Evolutionary conservation across 1,140 invertebrate species (phyloP).

Genomic region (Zaprionus africanus): DNA sequence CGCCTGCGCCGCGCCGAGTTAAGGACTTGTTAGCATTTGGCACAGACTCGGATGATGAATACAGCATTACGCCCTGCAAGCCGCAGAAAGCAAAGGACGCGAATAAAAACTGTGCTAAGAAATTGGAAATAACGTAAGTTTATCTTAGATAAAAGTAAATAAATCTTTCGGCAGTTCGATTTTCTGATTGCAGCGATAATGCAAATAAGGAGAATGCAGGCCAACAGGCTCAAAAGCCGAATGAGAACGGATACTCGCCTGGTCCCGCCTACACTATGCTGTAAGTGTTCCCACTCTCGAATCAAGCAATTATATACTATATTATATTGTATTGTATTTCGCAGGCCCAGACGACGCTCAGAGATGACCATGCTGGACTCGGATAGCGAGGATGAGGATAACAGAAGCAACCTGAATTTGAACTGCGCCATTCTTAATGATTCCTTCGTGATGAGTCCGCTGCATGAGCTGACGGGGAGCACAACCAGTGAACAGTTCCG

Average conservation of each 20-base stretch:
- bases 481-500: slow-evolving; percentile 19
- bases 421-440: slow-evolving; percentile 83
- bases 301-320: too few relatives aligned
- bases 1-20: slow-evolving; percentile 70
- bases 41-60: slow-evolving; percentile 76
- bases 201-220: slow-evolving; percentile 48
- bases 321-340: slow-evolving; percentile 3
- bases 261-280: slow-evolving; percentile 3
- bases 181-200: slow-evolving; percentile 1
- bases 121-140: slow-evolving; percentile 20
- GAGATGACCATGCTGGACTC: slow-evolving; percentile 73
- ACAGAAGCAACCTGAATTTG: slow-evolving; percentile 62
- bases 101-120: neutral
- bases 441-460: slow-evolving; percentile 77
- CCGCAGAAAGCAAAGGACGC: slow-evolving; percentile 31
- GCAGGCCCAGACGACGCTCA: slow-evolving; percentile 64
- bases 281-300: slow-evolving; percentile 24
- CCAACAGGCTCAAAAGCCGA: slow-evolving; percentile 10
- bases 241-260: neutral
- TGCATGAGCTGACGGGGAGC: slow-evolving; percentile 56
- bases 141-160: neutral
- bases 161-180: neutral
- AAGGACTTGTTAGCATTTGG: slow-evolving; percentile 68
- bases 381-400: slow-evolving; percentile 77
- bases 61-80: slow-evolving; percentile 61